Conservation (phyloP, 1,140 invertebrate genomes). For the Andricus grossulariae region DNA sequence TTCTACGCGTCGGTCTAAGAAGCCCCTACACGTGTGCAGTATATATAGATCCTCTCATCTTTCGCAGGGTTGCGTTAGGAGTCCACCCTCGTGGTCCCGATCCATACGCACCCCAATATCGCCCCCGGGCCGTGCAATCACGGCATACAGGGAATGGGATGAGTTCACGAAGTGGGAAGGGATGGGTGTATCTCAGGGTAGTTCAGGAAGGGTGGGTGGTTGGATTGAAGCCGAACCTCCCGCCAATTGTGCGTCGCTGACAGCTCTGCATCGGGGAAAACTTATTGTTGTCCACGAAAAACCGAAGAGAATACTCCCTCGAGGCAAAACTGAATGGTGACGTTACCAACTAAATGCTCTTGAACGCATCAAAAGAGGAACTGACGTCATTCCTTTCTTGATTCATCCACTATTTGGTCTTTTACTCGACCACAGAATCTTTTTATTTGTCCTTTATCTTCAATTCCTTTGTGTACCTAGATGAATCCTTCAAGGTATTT, state of each 20-base stretch:
- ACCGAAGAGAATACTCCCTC: constrained; percentile 63
- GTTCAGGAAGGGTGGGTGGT: constrained; percentile 50
- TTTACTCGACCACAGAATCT: no score
- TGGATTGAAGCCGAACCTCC: constrained; percentile 54
- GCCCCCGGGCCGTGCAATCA: constrained; percentile 72
- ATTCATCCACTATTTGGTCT: no score
- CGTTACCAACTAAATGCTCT: no score
- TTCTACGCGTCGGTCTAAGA: constrained; percentile 36
- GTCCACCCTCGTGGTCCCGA: constrained; percentile 41
- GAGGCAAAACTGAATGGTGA: constrained; percentile 40
- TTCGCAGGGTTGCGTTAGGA: constrained; percentile 40
- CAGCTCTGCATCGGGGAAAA: constrained; percentile 64
- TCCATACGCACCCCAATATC: constrained; percentile 66
- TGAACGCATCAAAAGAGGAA: no score
- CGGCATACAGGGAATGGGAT: constrained; percentile 71
- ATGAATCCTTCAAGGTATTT: no score
- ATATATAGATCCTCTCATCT: constrained; percentile 41
- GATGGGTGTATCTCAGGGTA: constrained; percentile 42
- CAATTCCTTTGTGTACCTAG: no score
- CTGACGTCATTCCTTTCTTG: no score
- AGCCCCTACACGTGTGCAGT: constrained; percentile 41
- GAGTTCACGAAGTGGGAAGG: constrained; percentile 56
- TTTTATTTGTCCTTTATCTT: no score
- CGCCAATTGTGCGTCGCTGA: constrained; percentile 71
- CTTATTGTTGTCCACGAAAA: constrained; percentile 70